These are phyloP conservation scores for Pristionchus fissidentatus DNA, from an alignment of 2,888 invertebrate genomes.

Conservation along the genomic window DNA sequence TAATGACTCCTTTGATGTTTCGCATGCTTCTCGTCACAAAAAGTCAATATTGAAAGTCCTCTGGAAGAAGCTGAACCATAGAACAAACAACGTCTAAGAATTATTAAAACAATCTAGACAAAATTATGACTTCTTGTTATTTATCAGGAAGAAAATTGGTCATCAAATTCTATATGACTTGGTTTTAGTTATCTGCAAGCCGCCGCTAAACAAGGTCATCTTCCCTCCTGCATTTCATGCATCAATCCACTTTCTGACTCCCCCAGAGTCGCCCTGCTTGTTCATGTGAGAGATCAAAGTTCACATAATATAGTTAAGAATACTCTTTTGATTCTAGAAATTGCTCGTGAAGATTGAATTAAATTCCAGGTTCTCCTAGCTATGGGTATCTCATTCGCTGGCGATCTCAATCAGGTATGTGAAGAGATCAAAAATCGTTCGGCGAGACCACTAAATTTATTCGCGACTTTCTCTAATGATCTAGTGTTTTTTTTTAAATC, in stretches of 20 bases:
- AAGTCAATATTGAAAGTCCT: no score
- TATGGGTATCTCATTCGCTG: slow-evolving; percentile 67
- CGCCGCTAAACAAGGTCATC: slow-evolving; percentile 65
- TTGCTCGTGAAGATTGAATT: background rate
- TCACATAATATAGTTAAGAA: no score
- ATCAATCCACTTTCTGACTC: slow-evolving; percentile 65
- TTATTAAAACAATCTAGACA: no score
- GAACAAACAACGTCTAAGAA: background rate
- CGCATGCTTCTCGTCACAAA: background rate
- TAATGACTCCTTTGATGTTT: background rate
- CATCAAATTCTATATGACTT: background rate
- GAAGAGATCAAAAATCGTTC: no score
- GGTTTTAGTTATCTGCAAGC: slow-evolving; percentile 68
- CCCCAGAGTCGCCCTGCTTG: slow-evolving; percentile 70
- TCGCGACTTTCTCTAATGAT: no score
- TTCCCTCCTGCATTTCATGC: slow-evolving; percentile 70
- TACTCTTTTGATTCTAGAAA: background rate
- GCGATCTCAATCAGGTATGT: slow-evolving; percentile 56
- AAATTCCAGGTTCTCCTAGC: slow-evolving; percentile 60
- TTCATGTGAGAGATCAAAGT: slow-evolving; percentile 62
- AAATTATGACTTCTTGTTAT: no score
- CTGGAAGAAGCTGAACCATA: background rate
- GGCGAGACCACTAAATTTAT: no score
- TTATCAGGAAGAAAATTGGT: no score
- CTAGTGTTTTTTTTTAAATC: no score